Evolutionary conservation across 2,888 invertebrate species (phyloP), one percentile per base, ranked within the genome.

Genomic region (Nebria salina): DNA sequence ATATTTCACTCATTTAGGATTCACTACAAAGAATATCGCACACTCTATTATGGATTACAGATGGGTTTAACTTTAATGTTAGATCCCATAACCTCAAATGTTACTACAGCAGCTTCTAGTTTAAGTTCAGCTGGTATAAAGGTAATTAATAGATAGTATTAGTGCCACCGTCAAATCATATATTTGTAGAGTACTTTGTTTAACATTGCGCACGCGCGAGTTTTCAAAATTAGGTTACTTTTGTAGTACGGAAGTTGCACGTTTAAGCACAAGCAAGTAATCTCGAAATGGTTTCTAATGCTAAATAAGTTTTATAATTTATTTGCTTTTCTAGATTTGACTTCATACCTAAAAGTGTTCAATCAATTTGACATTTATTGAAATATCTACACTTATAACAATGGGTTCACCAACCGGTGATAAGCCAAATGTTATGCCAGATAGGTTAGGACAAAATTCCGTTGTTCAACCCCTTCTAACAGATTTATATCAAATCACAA

Each of bases 401-500:
- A 54, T 54, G 54, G 54, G 7, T 54, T 54, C 54, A 54, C 54
- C 54, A 54, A 54, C 54, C 54, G 54, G 54, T 54, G 54, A 54
- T 13, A 8, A 54, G 7, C 54, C 54, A 54, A 54, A 8, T 13
- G 13, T 54, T 2, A 34, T 34, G 5, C 34, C 34, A 34, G 34
- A 34, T 34, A 34, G 4, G 34, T 34, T 34, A 34, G 91, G 92
- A 78, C 94, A 95, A 88, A 96, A 95, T 90, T 94, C 94, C 85
- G 94, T 97, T 86, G 95, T 97, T 84, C 97, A 97, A 90, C 97
- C 97, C 77, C 91, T 97, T 83, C 92, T 97, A 83, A 97, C 97
- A 98, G 98, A 98, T 92, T 91, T 98, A 82, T 99, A 99, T 90
- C 98, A 98, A 92, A 97, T 99, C 84, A 98, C 98, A 5, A 99